A percentile compares a stretch with the other conserved stretches of the same genome.
These are phyloP conservation scores for Kryptolebias ocellatus DNA, from an alignment of 2,797 vertebrate species.

Conservation along the genomic window DNA sequence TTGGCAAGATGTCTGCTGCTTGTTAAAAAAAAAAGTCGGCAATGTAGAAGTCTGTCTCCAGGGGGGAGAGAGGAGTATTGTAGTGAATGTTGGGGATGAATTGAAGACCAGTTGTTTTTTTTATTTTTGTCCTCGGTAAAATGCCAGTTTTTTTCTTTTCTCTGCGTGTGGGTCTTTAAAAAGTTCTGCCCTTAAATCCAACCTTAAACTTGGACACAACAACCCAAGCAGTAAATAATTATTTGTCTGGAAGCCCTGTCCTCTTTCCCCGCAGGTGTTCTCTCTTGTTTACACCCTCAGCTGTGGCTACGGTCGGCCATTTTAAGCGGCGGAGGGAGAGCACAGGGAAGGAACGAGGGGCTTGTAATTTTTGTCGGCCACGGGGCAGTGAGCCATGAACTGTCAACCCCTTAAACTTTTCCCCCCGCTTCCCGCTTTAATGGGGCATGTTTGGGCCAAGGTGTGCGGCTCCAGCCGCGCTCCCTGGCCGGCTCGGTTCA, in stretches of 20 bases:
- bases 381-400: slow-evolving; percentile 63
- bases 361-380: slow-evolving; percentile 66
- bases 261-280: slow-evolving; percentile 24
- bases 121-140: slow-evolving; percentile 47
- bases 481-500: slow-evolving; percentile 46
- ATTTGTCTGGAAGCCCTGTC: slow-evolving; percentile 8
- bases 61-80: slow-evolving; percentile 31
- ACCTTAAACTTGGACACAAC: background rate
- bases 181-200: background rate
- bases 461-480: slow-evolving; percentile 47
- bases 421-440: slow-evolving; percentile 66
- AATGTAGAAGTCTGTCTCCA: slow-evolving; percentile 25
- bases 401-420: slow-evolving; percentile 62
- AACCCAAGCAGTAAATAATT: slow-evolving; percentile 1
- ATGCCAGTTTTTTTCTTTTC: slow-evolving; percentile 33
- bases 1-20: slow-evolving; percentile 47
- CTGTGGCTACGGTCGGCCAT: slow-evolving; percentile 59
- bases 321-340: slow-evolving; percentile 51
- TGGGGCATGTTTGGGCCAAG: slow-evolving; percentile 68
- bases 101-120: slow-evolving; percentile 55
- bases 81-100: slow-evolving; percentile 44
- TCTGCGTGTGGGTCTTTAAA: background rate
- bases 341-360: slow-evolving; percentile 44
- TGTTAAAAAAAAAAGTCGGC: slow-evolving; percentile 38
- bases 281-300: slow-evolving; percentile 51